Conservation (phyloP, 2,113 vertebrate species). For the Perognathus longimembris region DNA sequence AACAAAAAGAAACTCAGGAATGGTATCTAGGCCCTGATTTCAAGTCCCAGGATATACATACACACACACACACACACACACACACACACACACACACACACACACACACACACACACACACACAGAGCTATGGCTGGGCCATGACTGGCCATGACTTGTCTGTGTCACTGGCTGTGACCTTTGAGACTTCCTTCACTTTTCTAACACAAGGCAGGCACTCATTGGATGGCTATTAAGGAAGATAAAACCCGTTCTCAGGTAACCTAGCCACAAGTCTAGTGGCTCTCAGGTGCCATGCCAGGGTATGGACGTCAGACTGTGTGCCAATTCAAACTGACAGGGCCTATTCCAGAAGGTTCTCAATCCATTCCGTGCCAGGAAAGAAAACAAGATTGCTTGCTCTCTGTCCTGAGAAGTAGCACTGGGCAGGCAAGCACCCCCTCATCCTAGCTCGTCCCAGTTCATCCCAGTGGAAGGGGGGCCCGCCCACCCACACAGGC, state of each 20-base stretch:
- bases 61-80: too few relatives aligned
- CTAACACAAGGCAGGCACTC: not conserved
- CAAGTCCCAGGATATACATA: too few relatives aligned
- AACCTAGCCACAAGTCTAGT: not conserved
- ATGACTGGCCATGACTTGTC: not conserved
- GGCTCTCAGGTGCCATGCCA: not conserved
- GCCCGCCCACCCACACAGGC: too few relatives aligned
- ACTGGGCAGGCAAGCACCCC: rapidly evolving
- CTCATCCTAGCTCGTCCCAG: too few relatives aligned
- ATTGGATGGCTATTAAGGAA: not conserved
- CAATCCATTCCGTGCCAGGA: not conserved
- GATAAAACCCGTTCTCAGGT: not conserved
- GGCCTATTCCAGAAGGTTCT: not conserved
- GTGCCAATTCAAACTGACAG: not conserved
- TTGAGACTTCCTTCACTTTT: not conserved
- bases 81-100: too few relatives aligned
- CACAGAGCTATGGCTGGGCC: not conserved
- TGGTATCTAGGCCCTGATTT: too few relatives aligned
- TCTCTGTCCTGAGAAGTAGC: not conserved
- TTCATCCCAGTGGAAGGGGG: too few relatives aligned
- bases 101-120: too few relatives aligned
- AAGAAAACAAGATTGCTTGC: not conserved
- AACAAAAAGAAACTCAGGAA: too few relatives aligned
- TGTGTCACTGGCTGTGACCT: not conserved
- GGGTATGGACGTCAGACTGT: too few relatives aligned